Base-by-base conservation (phyloP, 2,113 vertebrate species). In the Sterrhoptilus dennistouni region DNA sequence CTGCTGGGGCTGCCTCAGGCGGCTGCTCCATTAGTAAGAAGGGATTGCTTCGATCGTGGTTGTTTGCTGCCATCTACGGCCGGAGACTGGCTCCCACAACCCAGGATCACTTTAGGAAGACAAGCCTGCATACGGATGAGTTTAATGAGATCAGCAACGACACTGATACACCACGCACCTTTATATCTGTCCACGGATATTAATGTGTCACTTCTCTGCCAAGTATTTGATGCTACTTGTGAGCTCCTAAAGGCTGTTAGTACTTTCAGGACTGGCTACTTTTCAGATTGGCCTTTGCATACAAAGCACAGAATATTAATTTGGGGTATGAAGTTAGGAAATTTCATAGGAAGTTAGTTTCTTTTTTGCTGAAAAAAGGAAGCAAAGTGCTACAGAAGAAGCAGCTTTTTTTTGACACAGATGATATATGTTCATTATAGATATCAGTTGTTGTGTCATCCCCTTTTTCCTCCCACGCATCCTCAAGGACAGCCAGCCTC, bases 11-110 rank as follows among this genome's bases (percentile, higher is more conserved):
- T 71, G 60, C 29, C 63, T 42, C 66, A 12, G 65, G 38, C 14
- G 0, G 23, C 71, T 29, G 60, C 81, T 82, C 36, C 59, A 5
- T 36, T 35, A 50, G 33, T 6, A 5, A 5, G 52, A 28, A 40
- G 27, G 7, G 25, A 56, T 59, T 6, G n/a, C 28, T 87, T 65
- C 0, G 2, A 56, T 83, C 5, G 9, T 65, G 79, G 90, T 18
- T 29, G 69, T 96, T 87, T 97, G 95, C 95, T 92, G 96, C 97
- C 96, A 96, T 52, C 97, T 97, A 96, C 3, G 82, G 95, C 69
- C 72, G 50, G 81, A 91, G 11, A 65, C n/a, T 21, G 4, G 35
- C 36, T 93, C 78, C 20, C 36, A 74, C 63, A 78, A 11, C 3
- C 59, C 31, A 14, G 47, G 20, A 83, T 50, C 47, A 6, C 54